Evolutionary conservation across 2,113 vertebrate species (phyloP), one percentile per base, ranked within the genome.

Genomic region (Peromyscus polionotus): DNA sequence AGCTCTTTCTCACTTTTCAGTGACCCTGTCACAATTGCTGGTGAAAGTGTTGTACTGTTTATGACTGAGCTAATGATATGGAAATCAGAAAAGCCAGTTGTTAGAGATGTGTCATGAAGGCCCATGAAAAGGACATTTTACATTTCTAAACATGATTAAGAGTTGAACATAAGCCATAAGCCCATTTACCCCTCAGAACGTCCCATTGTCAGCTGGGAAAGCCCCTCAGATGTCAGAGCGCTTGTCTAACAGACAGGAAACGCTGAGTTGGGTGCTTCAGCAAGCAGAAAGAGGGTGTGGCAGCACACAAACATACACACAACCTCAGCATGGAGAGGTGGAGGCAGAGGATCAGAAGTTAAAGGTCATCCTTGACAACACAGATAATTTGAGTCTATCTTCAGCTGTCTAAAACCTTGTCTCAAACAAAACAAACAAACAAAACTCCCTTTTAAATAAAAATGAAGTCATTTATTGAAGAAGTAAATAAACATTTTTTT

Each of bases 391-490:
- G 42, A 87, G 6, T 24, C 17, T 31, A 54, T 9, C 45, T 45
- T 51, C 3, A 17, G 65, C 45, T 24, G 0, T 36, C 10, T 68
- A 48, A 36, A 42, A 17, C 20, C 36, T 59, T 22, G 17, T 81
- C 36, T 59, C 33, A 59, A 59, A 28, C 7, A 81, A 59, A 11
- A 11, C 9, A 24, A 48, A 48, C 45, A 48, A 48, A 7, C 16
- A 20, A 39, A n/a, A 17, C 5, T 48, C 28, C 24, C 31, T 13
- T 86, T 87, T 81, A 33, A 91, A 93, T 17, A 92, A 80, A 96
- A 95, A 84, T 36, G 92, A 92, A 94, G 90, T 83, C 10, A 93
- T 95, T 86, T 83, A 80, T 77, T 92, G 2, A 12, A 42, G 26
- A 92, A 97, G 51, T 90, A 94, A 93, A 93, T 54, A 65, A 90